Conservation (phyloP, 1,140 invertebrate genomes). For the Bradysia coprophila region DNA sequence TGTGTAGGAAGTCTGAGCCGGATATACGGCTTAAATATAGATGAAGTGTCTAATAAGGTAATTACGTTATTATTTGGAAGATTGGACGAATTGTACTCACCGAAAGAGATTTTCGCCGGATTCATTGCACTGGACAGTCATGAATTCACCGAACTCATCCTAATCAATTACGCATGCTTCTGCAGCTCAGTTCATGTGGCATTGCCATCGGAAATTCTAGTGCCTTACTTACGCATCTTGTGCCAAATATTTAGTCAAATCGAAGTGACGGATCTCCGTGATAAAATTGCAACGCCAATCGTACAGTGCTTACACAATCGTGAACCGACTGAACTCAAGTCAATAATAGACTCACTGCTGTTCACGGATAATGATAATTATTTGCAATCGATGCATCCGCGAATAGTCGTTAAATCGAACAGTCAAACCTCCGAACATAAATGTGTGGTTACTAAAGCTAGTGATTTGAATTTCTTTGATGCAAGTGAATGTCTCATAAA, state of each 20-base stretch:
- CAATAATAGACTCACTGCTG: slow-evolving; percentile 2
- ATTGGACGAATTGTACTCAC: slow-evolving; percentile 4
- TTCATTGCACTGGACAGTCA: slow-evolving; percentile 14
- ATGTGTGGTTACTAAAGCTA: background rate
- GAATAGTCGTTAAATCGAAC: slow-evolving; percentile 5
- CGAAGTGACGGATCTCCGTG: slow-evolving; percentile 1
- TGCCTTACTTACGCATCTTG: slow-evolving; percentile 10
- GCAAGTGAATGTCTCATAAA: background rate
- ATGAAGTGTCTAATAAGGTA: slow-evolving; percentile 4
- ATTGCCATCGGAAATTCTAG: slow-evolving; percentile 12
- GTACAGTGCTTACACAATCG: slow-evolving; percentile 14
- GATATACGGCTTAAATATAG: slow-evolving; percentile 9
- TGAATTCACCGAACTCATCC: slow-evolving; percentile 8
- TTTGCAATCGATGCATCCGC: slow-evolving; percentile 9
- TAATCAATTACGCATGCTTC: slow-evolving; percentile 11
- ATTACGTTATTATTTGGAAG: slow-evolving; percentile 5
- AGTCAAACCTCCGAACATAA: background rate
- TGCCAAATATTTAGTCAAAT: slow-evolving; percentile 11
- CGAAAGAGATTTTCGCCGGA: slow-evolving; percentile 12
- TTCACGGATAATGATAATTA: slow-evolving; percentile 2
- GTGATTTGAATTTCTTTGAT: background rate
- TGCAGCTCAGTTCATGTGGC: slow-evolving; percentile 13
- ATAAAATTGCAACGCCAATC: slow-evolving; percentile 6
- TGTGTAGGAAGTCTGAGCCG: slow-evolving; percentile 11
- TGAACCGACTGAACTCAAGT: slow-evolving; percentile 7